Percentiles rank a stretch among this genome's conserved stretches.
These are phyloP conservation scores for Macrophya alboannulata DNA, from an alignment of 2,888 invertebrate genomes.

Conservation along the genomic window DNA sequence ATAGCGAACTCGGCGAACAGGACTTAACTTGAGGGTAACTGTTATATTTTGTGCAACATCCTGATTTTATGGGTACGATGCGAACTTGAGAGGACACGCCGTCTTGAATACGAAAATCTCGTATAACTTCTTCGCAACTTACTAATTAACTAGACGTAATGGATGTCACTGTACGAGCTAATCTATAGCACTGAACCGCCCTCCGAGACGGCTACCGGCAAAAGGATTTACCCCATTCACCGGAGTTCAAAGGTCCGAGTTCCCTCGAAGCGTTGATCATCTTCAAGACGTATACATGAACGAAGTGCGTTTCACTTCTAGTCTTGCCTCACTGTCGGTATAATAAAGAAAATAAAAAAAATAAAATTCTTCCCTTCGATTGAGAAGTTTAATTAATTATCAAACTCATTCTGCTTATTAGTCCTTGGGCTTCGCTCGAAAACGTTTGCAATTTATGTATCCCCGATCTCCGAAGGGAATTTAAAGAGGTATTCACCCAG, in stretches of 20 bases:
- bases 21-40: slow-evolving; percentile 69
- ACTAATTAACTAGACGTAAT: slow-evolving; percentile 55
- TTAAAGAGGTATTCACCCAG: not conserved
- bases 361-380: not conserved
- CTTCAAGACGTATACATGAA: not conserved
- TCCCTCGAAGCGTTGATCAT: slow-evolving; percentile 32
- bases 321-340: not conserved
- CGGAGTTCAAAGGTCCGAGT: slow-evolving; percentile 28
- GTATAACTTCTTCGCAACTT: slow-evolving; percentile 52
- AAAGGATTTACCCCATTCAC: slow-evolving; percentile 45
- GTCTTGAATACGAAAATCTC: slow-evolving; percentile 55
- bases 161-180: slow-evolving; percentile 37
- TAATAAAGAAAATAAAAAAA: not conserved
- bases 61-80: slow-evolving; percentile 77
- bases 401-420: not conserved
- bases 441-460: not conserved
- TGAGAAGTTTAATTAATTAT: not conserved
- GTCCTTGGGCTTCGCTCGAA: not conserved
- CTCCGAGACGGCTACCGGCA: not conserved
- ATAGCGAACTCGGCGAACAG: slow-evolving; percentile 53
- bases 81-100: slow-evolving; percentile 51
- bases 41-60: slow-evolving; percentile 80
- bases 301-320: not conserved
- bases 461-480: slow-evolving; percentile 1
- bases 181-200: slow-evolving; percentile 24